Conservation (phyloP, 2,113 vertebrate species). For the Hyperoodon ampullatus region DNA sequence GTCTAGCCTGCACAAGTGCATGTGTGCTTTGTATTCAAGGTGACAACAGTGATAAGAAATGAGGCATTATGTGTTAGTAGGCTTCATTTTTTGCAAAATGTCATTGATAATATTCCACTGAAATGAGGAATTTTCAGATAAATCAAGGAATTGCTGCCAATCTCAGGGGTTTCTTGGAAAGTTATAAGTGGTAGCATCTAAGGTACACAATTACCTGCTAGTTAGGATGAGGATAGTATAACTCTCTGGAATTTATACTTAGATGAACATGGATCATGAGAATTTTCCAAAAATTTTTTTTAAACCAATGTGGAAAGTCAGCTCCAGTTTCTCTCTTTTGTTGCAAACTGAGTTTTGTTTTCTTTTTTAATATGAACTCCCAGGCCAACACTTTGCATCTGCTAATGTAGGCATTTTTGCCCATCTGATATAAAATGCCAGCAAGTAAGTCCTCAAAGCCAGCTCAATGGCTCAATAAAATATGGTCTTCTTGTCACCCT, state of each 20-base stretch:
- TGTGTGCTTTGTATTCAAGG: background rate
- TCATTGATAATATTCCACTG: background rate
- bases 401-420: constrained; percentile 79
- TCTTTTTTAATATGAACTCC: constrained; percentile 60
- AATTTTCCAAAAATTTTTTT: background rate
- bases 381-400: constrained; percentile 80
- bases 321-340: constrained; percentile 59
- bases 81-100: background rate
- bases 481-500: constrained; percentile 82
- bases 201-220: background rate
- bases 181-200: background rate
- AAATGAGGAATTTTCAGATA: constrained; percentile 37
- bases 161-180: background rate
- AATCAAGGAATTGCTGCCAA: background rate
- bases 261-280: constrained; percentile 6
- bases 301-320: background rate
- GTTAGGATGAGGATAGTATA: background rate
- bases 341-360: constrained; percentile 58
- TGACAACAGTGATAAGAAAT: background rate
- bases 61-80: background rate
- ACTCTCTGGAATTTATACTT: background rate
- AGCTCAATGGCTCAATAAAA: constrained; percentile 79
- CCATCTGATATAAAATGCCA: constrained; percentile 80
- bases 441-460: constrained; percentile 79
- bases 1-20: background rate